A percentile compares a stretch with the other conserved stretches of the same genome.
phyloP scores from a whole-genome alignment of 2,113 vertebrate genomes.

The Festucalex cinctus region DNA sequence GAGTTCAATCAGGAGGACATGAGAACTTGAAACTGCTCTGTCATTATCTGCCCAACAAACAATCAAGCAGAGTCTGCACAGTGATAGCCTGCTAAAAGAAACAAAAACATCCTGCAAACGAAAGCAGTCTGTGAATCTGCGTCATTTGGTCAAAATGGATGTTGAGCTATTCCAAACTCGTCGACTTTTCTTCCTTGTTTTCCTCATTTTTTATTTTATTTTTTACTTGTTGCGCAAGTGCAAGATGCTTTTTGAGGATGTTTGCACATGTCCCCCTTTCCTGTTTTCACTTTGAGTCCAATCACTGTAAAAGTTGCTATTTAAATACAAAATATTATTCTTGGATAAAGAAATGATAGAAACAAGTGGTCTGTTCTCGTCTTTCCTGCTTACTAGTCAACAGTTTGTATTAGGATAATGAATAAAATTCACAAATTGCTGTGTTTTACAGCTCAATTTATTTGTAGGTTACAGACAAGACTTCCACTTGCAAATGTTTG shows the following conservation, averaged over 20 bases:
- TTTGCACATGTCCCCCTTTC: constrained; percentile 69
- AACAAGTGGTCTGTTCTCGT: constrained; percentile 54
- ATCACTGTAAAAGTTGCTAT: constrained; percentile 62
- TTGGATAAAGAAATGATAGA: constrained; percentile 58
- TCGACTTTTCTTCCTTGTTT: constrained; percentile 56
- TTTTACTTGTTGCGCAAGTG: constrained; percentile 49
- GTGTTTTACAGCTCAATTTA: not conserved
- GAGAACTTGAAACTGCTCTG: constrained; percentile 52
- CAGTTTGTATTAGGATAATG: too few species aligned
- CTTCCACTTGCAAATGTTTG: not conserved
- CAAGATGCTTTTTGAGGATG: constrained; percentile 66
- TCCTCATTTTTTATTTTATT: constrained; percentile 44
- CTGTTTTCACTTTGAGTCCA: constrained; percentile 62
- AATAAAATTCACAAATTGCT: not conserved
- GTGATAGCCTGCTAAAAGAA: constrained; percentile 48
- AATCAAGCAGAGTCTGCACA: constrained; percentile 19
- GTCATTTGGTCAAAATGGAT: constrained; percentile 29
- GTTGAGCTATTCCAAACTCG: constrained; percentile 22
- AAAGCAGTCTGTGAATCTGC: constrained; percentile 55
- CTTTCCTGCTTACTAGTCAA: not conserved
- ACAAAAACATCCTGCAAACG: constrained; percentile 14
- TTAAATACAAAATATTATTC: constrained; percentile 73
- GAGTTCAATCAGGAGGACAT: constrained; percentile 26
- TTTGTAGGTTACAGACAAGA: not conserved
- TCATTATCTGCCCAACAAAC: constrained; percentile 35